Evolutionary conservation across 2,113 vertebrate species (phyloP), one percentile per base, ranked within the genome.

Genomic region (Oryzias celebensis): DNA sequence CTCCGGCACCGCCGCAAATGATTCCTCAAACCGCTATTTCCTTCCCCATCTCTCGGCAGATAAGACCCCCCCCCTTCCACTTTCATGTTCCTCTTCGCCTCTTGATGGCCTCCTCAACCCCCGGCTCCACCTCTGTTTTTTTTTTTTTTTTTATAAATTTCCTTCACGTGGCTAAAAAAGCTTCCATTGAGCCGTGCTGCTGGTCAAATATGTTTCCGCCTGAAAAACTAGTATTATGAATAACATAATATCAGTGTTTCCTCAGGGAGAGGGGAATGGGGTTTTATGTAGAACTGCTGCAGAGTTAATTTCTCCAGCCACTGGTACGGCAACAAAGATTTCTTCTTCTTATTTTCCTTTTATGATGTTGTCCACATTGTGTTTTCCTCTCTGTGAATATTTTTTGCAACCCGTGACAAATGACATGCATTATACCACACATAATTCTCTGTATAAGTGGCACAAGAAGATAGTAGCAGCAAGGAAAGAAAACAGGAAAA

Each of bases 21-120:
- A 87, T 87, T 86, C 78, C 71, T 85, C 84, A 78, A 84, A 85
- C 62, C 60, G n/a, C 82, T 68, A 85, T 89, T 90, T 86, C 84
- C 85, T 81, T 71, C 85, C 78, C 70, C 83, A 75, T 84, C 82
- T 85, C 80, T 81, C 64, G 0, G 46, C 71, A 84, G 79, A 80
- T 75, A 85, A 78, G 75, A 72, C 80, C 58, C 53, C 80, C 60
- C 53, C 74, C 72, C 78, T 83, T 61, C 75, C 65, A 77, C 83
- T 85, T 77, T 81, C 65, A 73, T 77, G 65, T 73, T 64, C 68
- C 76, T 76, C 76, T 80, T 76, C 82, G 68, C 49, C 78, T 84
- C 83, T 83, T 70, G 64, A 86, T 68, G 65, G 50, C 52, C 65
- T 26, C 69, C 59, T 64, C 66, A 64, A 63, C 55, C 65, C 36